These are phyloP conservation scores for Gorsachius goisagi DNA, from an alignment of 2,113 vertebrate species.

Conservation along the genomic window DNA sequence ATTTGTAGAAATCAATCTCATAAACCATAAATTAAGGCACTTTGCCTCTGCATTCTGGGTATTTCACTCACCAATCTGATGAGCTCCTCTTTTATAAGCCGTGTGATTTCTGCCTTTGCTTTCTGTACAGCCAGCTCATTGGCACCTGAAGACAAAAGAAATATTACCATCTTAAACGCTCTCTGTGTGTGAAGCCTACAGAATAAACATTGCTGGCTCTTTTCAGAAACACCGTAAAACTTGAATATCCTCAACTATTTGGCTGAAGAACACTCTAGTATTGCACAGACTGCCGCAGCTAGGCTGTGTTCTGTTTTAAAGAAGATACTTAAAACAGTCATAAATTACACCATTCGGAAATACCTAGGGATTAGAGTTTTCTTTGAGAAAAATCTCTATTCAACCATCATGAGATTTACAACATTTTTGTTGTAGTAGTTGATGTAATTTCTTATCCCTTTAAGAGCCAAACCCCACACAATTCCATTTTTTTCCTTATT, in stretches of 20 bases:
- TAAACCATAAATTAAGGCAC: background rate
- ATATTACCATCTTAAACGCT: background rate
- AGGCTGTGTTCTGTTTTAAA: background rate
- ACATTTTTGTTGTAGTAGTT: background rate
- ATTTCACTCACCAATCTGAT: conserved; percentile 91
- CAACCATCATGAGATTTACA: background rate
- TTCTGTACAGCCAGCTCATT: conserved; percentile 98
- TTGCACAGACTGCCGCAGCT: background rate
- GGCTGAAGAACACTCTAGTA: background rate
- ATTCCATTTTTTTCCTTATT: background rate
- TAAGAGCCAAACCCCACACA: background rate
- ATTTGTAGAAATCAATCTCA: background rate
- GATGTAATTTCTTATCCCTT: background rate
- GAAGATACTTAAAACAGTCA: background rate
- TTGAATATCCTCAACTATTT: background rate
- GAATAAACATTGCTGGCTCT: background rate
- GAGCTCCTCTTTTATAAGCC: conserved; percentile 98
- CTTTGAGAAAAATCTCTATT: background rate
- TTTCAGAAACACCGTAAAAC: background rate
- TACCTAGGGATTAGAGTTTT: background rate
- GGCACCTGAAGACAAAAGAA: conserved; percentile 79
- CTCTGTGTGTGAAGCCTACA: background rate
- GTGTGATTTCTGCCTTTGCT: conserved; percentile 97
- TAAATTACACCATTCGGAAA: background rate
- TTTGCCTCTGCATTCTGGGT: background rate